These are phyloP conservation scores for Cryptotis parvus DNA, from an alignment of 2,113 vertebrate species.

Conservation along the genomic window DNA sequence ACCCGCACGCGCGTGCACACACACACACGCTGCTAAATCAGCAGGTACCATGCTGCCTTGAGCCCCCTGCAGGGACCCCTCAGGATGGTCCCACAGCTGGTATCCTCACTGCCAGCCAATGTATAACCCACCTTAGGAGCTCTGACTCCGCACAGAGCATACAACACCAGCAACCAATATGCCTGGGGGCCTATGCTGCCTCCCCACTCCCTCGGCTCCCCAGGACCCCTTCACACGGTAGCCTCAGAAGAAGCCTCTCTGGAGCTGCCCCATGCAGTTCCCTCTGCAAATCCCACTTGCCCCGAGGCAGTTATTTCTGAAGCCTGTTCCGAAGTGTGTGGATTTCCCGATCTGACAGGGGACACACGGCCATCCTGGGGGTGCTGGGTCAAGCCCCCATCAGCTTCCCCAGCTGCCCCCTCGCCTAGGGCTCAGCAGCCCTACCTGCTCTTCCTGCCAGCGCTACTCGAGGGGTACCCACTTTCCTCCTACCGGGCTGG, in stretches of 20 bases:
- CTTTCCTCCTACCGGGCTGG: constrained; percentile 54
- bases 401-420: constrained; percentile 13
- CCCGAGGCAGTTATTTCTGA: constrained; percentile 51
- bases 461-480: constrained; percentile 45
- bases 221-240: background rate
- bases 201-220: background rate
- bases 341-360: constrained; percentile 53
- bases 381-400: constrained; percentile 31
- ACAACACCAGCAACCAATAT: background rate
- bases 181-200: constrained; percentile 14
- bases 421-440: constrained; percentile 43
- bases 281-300: constrained; percentile 48
- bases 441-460: constrained; percentile 22
- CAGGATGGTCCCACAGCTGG: background rate
- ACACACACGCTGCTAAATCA: background rate
- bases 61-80: background rate
- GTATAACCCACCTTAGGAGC: constrained; percentile 29
- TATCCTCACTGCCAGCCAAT: constrained; percentile 37
- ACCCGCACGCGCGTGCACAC: no score
- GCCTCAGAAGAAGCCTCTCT: background rate
- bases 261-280: background rate
- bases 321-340: background rate
- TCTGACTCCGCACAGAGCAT: constrained; percentile 17
- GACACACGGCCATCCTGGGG: constrained; percentile 49
- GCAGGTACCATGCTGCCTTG: background rate